phyloP scores from a whole-genome alignment of 2,888 invertebrate species.

The Scaptodrosophila latifasciaeformis region DNA sequence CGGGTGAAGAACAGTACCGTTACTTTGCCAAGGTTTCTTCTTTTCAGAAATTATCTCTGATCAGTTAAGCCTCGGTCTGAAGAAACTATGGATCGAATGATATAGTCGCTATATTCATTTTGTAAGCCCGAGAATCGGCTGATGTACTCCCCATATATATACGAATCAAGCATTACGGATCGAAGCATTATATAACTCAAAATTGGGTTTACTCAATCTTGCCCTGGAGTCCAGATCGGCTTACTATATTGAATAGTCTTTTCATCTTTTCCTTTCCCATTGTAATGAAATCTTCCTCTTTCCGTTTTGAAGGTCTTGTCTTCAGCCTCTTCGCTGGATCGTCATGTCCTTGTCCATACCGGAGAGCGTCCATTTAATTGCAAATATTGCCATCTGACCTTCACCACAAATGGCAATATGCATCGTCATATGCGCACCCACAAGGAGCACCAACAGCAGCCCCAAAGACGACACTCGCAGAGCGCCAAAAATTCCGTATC shows the following conservation, averaged over 20 bases:
- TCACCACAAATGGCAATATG: conserved; percentile 91
- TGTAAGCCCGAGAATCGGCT: no score
- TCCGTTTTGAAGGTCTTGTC: conserved; percentile 78
- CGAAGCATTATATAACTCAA: neutral
- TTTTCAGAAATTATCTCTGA: no score
- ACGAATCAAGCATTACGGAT: no score
- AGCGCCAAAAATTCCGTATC: conserved; percentile 37
- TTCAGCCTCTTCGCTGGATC: conserved; percentile 86
- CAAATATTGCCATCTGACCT: conserved; percentile 85
- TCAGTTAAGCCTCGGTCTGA: no score
- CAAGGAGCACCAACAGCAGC: conserved; percentile 75
- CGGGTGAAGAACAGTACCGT: no score
- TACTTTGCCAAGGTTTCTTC: no score
- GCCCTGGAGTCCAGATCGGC: no score
- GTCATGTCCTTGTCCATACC: conserved; percentile 87
- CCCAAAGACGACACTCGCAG: conserved; percentile 61
- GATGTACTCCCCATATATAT: no score
- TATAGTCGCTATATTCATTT: no score
- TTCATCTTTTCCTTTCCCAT: conserved; percentile 3
- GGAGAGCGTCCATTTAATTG: conserved; percentile 89
- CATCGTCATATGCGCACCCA: conserved; percentile 87
- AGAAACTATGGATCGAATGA: no score
- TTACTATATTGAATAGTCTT: no score
- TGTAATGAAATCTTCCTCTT: conserved; percentile 5
- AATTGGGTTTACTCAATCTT: neutral